Conservation (phyloP, 2,113 vertebrate species). For the Apodemus sylvaticus region DNA sequence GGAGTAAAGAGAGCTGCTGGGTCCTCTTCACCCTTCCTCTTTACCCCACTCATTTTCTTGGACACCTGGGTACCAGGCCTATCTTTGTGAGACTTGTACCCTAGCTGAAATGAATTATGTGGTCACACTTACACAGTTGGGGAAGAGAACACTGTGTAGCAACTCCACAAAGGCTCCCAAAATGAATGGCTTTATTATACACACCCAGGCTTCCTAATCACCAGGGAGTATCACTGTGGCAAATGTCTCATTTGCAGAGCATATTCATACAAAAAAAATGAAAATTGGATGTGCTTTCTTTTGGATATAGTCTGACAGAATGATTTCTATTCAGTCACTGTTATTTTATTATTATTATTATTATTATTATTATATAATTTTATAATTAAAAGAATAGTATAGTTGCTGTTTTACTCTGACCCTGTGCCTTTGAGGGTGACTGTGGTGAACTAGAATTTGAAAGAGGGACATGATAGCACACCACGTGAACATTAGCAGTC, state of each 20-base stretch:
- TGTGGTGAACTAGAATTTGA: background rate
- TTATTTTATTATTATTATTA: background rate
- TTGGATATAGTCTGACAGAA: background rate
- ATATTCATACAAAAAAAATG: background rate
- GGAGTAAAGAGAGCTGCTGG: accelerated
- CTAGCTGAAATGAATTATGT: background rate
- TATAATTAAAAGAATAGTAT: background rate
- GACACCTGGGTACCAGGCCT: background rate
- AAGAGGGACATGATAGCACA: background rate
- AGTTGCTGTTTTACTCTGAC: background rate
- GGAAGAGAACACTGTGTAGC: background rate
- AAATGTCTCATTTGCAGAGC: background rate
- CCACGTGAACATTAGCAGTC: too few species aligned
- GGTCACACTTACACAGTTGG: background rate
- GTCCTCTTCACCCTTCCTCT: background rate
- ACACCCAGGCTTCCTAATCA: background rate
- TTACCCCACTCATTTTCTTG: background rate
- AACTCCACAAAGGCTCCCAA: background rate
- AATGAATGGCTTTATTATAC: background rate
- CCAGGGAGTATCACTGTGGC: background rate
- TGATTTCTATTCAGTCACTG: background rate
- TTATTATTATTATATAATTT: background rate
- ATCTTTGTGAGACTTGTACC: background rate
- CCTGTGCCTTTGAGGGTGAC: background rate
- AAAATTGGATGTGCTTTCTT: background rate